Base-by-base conservation (phyloP, 2,113 vertebrate genomes). In the Semnornis frantzii region DNA sequence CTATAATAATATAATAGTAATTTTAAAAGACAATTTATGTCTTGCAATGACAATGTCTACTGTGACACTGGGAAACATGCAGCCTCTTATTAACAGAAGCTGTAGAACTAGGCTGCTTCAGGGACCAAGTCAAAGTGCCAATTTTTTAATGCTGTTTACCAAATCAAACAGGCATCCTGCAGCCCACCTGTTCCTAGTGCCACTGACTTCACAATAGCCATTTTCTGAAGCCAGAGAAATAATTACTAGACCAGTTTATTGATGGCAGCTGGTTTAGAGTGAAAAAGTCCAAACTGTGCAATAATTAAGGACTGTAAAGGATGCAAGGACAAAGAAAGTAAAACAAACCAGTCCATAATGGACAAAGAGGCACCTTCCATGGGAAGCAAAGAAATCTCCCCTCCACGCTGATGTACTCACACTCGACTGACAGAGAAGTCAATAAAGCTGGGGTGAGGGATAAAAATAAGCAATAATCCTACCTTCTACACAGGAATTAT, bases 61-160 rank as follows among this genome's bases (percentile, higher is more conserved):
- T 63, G 60, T 69, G 62, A 69, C 87, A 85, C 8, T 75, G 57
- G 86, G 81, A 91, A 93, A 73, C 28, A 70, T 17, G n/a, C 80
- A 94, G 65, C 44, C 75, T 75, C 85, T 88, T 92, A 85, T 89
- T 69, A 95, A 91, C 54, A 86, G 83, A 87, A 78, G 80, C 93
- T 88, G 72, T 63, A 75, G 87, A 75, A 90, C 82, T 84, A 87
- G 85, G 76, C 77, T 76, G 59, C 72, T 92, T 55, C 50, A 88
- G 85, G 75, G 52, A 87, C 48, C 12, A 84, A 94, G 69, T 73
- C 70, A 71, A 95, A 93, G 76, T 87, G 95, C 95, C 94, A 91
- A 83, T 52, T 91, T 92, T 96, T 90, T 93, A 92, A 95, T 89
- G 85, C 92, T 95, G 85, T 95, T 95, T 95, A 96, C 93, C 90